These are phyloP conservation scores for Petromus typicus DNA, from an alignment of 2,113 vertebrate genomes.

Conservation along the genomic window DNA sequence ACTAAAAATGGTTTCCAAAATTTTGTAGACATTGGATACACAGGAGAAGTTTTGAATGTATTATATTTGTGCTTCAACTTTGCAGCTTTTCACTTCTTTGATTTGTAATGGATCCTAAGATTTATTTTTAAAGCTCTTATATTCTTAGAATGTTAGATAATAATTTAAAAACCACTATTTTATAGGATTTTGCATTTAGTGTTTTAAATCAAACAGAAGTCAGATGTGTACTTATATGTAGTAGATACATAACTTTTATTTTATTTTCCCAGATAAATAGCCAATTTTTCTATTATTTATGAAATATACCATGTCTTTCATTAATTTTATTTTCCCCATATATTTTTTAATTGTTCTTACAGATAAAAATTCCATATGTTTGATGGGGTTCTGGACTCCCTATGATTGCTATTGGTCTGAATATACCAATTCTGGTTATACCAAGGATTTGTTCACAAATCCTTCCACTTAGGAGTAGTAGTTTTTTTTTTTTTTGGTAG, in stretches of 20 bases:
- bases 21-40: neutral
- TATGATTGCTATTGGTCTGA: neutral
- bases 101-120: neutral
- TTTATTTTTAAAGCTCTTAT: neutral
- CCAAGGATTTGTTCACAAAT: neutral
- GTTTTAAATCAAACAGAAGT: constrained; percentile 8
- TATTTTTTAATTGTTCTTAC: neutral
- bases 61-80: neutral
- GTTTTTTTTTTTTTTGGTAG: neutral
- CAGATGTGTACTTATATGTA: neutral
- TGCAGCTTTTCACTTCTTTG: neutral
- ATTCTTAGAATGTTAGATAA: neutral
- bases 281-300: constrained; percentile 20
- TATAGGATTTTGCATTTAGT: neutral
- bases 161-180: neutral
- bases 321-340: neutral
- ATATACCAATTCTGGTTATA: neutral
- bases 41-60: neutral
- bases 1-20: neutral
- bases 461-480: neutral
- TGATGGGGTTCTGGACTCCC: neutral
- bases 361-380: neutral
- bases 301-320: neutral
- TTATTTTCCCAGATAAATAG: neutral
- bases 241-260: neutral